phyloP scores from a whole-genome alignment of 2,888 invertebrate species.

The Ethmia dodecea region DNA sequence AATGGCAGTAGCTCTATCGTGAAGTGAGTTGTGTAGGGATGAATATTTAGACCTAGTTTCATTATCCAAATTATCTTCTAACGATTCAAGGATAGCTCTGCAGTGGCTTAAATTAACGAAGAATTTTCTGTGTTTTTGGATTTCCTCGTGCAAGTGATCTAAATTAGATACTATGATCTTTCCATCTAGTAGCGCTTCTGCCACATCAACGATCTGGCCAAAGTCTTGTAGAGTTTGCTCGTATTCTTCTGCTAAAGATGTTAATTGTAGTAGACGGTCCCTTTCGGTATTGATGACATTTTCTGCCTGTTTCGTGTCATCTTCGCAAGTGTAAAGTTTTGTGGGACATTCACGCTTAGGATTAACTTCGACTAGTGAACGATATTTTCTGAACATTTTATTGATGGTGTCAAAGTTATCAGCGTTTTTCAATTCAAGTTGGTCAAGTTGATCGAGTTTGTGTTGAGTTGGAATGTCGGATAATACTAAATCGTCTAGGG shows the following conservation, averaged over 20 bases:
- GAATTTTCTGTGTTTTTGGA: conserved; percentile 92
- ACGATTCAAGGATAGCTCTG: conserved; percentile 89
- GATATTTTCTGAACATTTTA: conserved; percentile 80
- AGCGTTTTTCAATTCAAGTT: conserved; percentile 82
- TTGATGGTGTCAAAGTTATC: conserved; percentile 78
- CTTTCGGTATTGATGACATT: conserved; percentile 83
- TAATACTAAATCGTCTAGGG: conserved; percentile 75
- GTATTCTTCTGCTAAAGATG: conserved; percentile 90
- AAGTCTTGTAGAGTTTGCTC: conserved; percentile 93
- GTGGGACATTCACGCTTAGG: conserved; percentile 83
- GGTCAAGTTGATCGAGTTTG: conserved; percentile 83
- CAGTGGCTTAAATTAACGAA: conserved; percentile 93
- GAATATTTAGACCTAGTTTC: conserved; percentile 87
- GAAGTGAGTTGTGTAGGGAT: conserved; percentile 85
- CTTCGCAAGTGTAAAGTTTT: conserved; percentile 81
- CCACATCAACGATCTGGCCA: conserved; percentile 89
- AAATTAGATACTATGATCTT: conserved; percentile 85
- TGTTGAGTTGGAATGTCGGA: conserved; percentile 82
- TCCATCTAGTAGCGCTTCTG: conserved; percentile 87
- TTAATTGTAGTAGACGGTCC: conserved; percentile 85
- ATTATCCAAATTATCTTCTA: conserved; percentile 89
- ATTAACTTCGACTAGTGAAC: conserved; percentile 81
- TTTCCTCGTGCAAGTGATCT: conserved; percentile 91
- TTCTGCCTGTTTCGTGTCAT: conserved; percentile 83
- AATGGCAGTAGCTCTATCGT: conserved; percentile 85